Evolutionary conservation across 2,888 invertebrate species (phyloP), one percentile per base, ranked within the genome.

Genomic region (Ennomos erosarius): DNA sequence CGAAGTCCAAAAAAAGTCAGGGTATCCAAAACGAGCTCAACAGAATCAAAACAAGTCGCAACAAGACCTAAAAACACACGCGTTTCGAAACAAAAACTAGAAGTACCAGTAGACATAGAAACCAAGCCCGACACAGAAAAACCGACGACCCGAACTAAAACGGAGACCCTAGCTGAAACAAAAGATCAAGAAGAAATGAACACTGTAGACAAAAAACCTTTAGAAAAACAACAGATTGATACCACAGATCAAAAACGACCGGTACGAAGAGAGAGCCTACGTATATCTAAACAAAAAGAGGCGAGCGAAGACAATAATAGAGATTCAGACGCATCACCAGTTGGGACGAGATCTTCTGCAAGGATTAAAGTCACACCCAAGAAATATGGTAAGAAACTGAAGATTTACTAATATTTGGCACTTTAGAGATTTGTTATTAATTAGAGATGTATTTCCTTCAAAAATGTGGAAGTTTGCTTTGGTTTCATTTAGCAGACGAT

Each of bases 11-110:
- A 12, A 10, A 64, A 59, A 9, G 33, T 38, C 4, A 55, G 52
- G 44, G n/a, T 49, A 11, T 49, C 55, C 6, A 59, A 62, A 43
- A 52, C 52, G 11, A 54, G 48, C 2, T 55, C 59, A 5, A 55
- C 44, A 12, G 54, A 62, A 13, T 39, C 62, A 37, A 58, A 62
- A 4, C 43, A 35, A 11, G 55, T 43, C 10, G 13, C 39, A 33
- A 16, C 39, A 5, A 56, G 43, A 49, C 9, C 46, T 4, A 64
- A 59, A 48, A 45, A 10, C 5, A 50, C 16, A 40, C 35, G 39
- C 9, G 6, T 8, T n/a, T 42, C 40, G 3, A 43, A 48, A 11
- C n/a, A 9, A n/a, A 35, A 51, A 37, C 35, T 39, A 35, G 44
- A 38, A 1, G 13, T 9, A 11, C 37, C 42, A 1, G 37, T 13